Base-by-base conservation (phyloP, 2,113 vertebrate species). In the Triplophysa siluroides region DNA sequence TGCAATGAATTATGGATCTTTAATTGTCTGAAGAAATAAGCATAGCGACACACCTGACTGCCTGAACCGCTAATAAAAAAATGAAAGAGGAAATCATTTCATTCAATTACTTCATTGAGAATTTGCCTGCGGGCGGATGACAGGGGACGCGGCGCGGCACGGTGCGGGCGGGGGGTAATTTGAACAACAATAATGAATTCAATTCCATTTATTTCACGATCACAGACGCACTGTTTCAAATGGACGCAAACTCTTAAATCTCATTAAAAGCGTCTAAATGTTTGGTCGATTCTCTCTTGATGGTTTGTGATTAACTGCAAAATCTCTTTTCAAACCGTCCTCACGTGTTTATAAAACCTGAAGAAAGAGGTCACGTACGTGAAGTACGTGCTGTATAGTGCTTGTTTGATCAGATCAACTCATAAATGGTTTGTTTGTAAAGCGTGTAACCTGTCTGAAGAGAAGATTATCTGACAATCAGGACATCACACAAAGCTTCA, bases 1-100 rank as follows among this genome's bases (percentile, higher is more conserved):
- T 75, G 72, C 72, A 75, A 75, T 75, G 58, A 62, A 75, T 75
- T 75, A 75, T 75, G 72, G 72, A 75, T 75, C 72, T 75, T 75
- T 75, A 75, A 75, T 75, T 62, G 58, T 75, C 72, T 62, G 58
- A 75, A 58, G 72, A 62, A 75, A 75, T 75, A 75, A 75, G 58
- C 56, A 43, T 45, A 26, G 58, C 38, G 21, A 75, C 41, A 75
- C 72, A 75, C 72, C 72, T 62, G 58, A 75, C 56, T 62, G 58
- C 21, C 38, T 62, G 43, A 75, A 75, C 56, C 72, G 43, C 72
- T 72, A 72, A 72, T 72, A 62, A 75, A 75, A 45, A 75, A 56
- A 29, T 33, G 71, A 73, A 33, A 60, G 71, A 74, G 71, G n/a
- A 3, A 73, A 61, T 74, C 12, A 43, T 61, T 74, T 74, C 54